A percentile compares a stretch with the other conserved stretches of the same genome.
phyloP scores from a whole-genome alignment of 2,888 invertebrate genomes.

The Sinelater perroti region DNA sequence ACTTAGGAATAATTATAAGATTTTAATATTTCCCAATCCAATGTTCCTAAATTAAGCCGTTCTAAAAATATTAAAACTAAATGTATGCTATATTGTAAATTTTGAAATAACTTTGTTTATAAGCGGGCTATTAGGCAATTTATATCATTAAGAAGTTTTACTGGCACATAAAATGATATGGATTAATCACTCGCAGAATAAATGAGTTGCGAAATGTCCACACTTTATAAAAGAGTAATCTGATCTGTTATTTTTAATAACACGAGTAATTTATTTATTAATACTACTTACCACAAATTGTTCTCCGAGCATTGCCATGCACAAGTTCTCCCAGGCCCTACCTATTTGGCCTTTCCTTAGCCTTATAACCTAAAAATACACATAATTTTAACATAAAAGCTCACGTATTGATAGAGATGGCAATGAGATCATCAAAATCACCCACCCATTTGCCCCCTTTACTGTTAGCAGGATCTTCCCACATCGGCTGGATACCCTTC shows the following conservation, averaged over 20 bases:
- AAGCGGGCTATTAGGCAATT: no score
- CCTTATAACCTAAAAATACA: conserved; percentile 71
- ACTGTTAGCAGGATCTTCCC: conserved; percentile 97
- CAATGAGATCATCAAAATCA: background rate
- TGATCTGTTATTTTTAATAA: background rate
- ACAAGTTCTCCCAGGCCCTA: conserved; percentile 98
- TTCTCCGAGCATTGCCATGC: conserved; percentile 98
- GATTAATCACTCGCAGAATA: background rate
- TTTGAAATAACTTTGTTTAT: no score
- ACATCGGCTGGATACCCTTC: conserved; percentile 98
- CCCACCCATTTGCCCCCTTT: conserved; percentile 97
- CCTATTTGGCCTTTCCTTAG: conserved; percentile 94
- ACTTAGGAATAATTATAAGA: no score
- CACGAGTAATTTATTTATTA: background rate
- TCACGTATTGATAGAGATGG: no score
- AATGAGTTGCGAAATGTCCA: background rate
- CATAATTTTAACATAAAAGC: background rate
- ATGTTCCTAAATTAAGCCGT: no score
- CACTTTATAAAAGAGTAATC: background rate
- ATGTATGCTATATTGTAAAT: no score
- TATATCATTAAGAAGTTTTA: no score
- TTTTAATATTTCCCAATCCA: no score
- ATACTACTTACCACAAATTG: conserved; percentile 83
- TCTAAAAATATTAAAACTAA: no score
- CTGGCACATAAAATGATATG: no score